Base-by-base conservation (phyloP, 64 coral and sea anemone species). In the Montipora foliosa region DNA sequence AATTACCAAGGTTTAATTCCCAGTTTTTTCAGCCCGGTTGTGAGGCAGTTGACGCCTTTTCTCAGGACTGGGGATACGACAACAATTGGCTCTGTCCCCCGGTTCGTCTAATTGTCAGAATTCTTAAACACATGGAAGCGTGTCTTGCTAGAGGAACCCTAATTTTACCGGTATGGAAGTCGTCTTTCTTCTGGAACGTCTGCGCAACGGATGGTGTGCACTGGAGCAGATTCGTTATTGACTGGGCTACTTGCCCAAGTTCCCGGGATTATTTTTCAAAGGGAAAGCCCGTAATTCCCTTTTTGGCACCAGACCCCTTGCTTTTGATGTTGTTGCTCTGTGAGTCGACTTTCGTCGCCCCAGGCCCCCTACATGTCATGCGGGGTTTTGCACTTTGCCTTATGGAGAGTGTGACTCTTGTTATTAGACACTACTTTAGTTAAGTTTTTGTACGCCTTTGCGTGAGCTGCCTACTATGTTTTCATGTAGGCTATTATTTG, bases 1-100 rank as follows among this genome's bases (percentile, higher is more conserved):
- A 95, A 24, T 55, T 90, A 12, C 15, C 44, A 7, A 75, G 93
- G 87, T 95, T 95, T 47, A 95, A 95, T 16, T 90, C 88, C 4
- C 81, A 59, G 76, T 79, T 22, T 87, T 12, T 48, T 86, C 93
- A 95, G 44, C 88, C 80, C 0, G 81, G 88, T 47, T 76, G 80
- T 48, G 80, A 79, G 11, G 88, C 80, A 15, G 88, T 95, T 0
- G 80, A 95, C 48, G 93, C 93, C 11, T 89, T 94, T 59, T 21
- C 6, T 15, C 92, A 94, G 69, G 64, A 94, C 58, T 94, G 92
- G 87, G 8, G 14, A 0, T 75, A 58, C 49, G 77, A 89, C 19
- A 83, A 82, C 20, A 94, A 89, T 76, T 89, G 85, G 92, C n/a
- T 94, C 10, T 59, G 70, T 12, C 85, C 92, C 1, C 87, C 92